Evolutionary conservation across 2,888 invertebrate species (phyloP), one percentile per base, ranked within the genome.

Genomic region (Heteropelma amictum): DNA sequence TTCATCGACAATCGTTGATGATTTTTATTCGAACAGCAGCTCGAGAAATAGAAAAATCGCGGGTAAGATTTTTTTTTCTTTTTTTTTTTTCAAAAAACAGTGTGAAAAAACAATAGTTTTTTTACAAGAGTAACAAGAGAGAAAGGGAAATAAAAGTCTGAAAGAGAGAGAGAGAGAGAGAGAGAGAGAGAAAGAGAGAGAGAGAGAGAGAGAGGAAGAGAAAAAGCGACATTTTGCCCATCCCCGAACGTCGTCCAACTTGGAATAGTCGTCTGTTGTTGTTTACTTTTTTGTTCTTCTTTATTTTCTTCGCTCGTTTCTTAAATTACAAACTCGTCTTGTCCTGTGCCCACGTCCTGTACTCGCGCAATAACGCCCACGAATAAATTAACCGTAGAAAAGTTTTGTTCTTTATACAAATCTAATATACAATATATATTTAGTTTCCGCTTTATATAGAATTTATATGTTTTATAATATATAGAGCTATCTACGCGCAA

Each of bases 321-420:
- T 40, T 47, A 49, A 42, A 65, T 65, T 42, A 64, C 40, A 68
- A 68, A 68, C 67, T 68, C 58, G 67, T 68, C 54, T 65, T 54
- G 65, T 65, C 47, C 67, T 58, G 67, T 67, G 67, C 67, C 58
- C 67, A 58, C 49, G 67, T n/a, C n/a, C n/a, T 68, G 47, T 68
- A 49, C 67, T 68, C 56, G 67, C 87, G 84, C 87, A 84, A 85
- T n/a, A 85, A 84, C 86, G 85, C 86, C 85, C 86, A 85, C 87
- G 87, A 88, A 88, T 88, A 88, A 88, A 88, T 88, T 87, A 88
- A 88, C 83, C 85, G 88, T 88, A 88, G 85, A 88, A 88, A 88
- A 87, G 84, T 68, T 85, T 77, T 84, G 56, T 73, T 83, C 88
- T 89, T 89, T 89, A 89, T 89, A 89, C 89, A 89, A 88, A 89